phyloP scores from a whole-genome alignment of 2,888 invertebrate species.

The Hydrotaea diabolus region DNA sequence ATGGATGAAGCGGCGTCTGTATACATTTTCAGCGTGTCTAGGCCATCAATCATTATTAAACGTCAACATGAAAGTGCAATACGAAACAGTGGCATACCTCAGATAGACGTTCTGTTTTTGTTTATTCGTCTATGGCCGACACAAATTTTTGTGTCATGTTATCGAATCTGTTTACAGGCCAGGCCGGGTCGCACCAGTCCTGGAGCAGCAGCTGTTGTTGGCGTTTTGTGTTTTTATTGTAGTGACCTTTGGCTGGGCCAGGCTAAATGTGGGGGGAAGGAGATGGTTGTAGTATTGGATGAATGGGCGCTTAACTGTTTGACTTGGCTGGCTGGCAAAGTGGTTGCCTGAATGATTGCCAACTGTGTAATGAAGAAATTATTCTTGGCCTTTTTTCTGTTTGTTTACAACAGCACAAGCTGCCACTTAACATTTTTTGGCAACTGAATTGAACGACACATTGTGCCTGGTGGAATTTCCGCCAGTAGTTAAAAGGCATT shows the following conservation, averaged over 20 bases:
- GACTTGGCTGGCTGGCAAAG: constrained; percentile 11
- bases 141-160: constrained; percentile 16
- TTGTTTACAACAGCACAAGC: constrained; percentile 28
- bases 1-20: too few species aligned
- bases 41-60: constrained; percentile 30
- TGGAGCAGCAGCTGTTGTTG: background rate
- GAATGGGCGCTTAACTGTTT: constrained; percentile 38
- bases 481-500: constrained; percentile 30
- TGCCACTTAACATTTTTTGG: constrained; percentile 41
- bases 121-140: background rate
- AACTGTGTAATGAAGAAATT: constrained; percentile 58
- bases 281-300: background rate
- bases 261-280: constrained; percentile 47
- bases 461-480: constrained; percentile 22
- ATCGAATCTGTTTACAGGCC: background rate
- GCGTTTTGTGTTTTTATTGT: constrained; percentile 41
- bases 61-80: constrained; percentile 8
- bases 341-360: constrained; percentile 60
- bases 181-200: background rate
- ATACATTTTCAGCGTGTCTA: too few species aligned
- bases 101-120: background rate
- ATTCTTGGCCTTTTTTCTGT: background rate
- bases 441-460: constrained; percentile 21
- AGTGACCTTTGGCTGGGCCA: constrained; percentile 49
- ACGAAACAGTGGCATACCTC: background rate